These are phyloP conservation scores for Hypomecis punctinalis DNA, from an alignment of 2,888 invertebrate genomes.

Conservation along the genomic window DNA sequence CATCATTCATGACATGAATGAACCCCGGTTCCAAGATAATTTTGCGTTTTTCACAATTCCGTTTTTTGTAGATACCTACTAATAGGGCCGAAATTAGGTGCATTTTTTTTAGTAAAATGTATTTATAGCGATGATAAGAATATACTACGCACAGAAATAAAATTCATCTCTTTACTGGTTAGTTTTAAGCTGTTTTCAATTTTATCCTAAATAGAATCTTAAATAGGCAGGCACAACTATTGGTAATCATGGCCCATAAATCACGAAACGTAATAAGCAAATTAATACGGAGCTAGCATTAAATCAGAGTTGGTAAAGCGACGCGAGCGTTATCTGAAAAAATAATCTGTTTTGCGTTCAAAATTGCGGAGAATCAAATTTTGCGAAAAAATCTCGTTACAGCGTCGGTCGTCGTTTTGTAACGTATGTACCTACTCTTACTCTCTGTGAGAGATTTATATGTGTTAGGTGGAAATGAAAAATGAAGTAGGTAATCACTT, in stretches of 20 bases:
- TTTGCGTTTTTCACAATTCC: no score
- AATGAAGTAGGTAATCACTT: slow-evolving; percentile 57
- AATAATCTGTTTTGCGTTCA: slow-evolving; percentile 65
- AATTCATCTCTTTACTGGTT: no score
- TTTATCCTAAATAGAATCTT: no score
- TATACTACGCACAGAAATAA: no score
- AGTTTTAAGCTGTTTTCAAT: no score
- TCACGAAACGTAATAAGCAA: slow-evolving; percentile 30
- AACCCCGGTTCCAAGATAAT: no score
- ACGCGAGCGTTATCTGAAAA: slow-evolving; percentile 40
- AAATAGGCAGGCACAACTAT: no score
- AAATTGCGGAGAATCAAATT: slow-evolving; percentile 76
- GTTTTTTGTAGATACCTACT: no score
- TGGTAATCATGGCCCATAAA: slow-evolving; percentile 13
- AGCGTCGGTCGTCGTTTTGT: slow-evolving; percentile 59
- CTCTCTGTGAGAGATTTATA: slow-evolving; percentile 52
- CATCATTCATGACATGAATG: no score
- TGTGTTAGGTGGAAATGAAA: slow-evolving; percentile 53
- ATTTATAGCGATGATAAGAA: no score
- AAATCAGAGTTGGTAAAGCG: slow-evolving; percentile 53
- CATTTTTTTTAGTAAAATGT: no score
- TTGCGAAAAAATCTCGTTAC: slow-evolving; percentile 73
- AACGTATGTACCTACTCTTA: slow-evolving; percentile 54
- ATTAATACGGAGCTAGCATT: slow-evolving; percentile 48
- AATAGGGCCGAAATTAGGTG: no score